Percentiles rank a stretch among this genome's conserved stretches.
Conservation (phyloP, 35 echinoderm and acorn worm genomes). For the Acanthaster planci region DNA sequence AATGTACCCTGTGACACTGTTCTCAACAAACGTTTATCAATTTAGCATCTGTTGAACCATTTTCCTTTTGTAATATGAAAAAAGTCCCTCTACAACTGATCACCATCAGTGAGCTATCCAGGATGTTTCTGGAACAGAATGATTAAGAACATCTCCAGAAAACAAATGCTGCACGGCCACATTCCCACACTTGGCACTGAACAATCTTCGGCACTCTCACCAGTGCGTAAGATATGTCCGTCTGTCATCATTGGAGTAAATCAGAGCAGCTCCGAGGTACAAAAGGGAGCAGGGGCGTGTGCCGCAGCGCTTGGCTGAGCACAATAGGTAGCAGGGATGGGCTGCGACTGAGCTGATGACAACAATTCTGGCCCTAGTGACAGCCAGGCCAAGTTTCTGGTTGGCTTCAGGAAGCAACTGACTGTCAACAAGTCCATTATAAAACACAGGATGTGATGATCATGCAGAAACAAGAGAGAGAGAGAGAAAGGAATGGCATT, state of each 20-base stretch:
- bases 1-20: no score
- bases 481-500: not conserved
- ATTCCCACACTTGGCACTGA: no score
- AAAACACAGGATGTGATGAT: conserved; percentile 29
- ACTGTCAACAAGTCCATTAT: conserved; percentile 25
- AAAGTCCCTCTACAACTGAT: no score
- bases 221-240: not conserved
- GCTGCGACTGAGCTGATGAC: not conserved
- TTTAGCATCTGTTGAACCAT: no score
- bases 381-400: not conserved
- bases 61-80: no score
- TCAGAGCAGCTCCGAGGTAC: conserved; percentile 11
- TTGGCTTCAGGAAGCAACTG: not conserved
- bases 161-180: no score
- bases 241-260: conserved; percentile 11
- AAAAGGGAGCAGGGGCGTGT: not conserved
- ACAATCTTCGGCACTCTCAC: not conserved
- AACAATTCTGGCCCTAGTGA: conserved; percentile 17
- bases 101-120: no score
- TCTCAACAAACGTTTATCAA: no score
- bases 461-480: not conserved
- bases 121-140: no score
- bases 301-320: conserved; percentile 1
- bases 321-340: conserved; percentile 28
- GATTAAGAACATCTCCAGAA: no score